phyloP scores from a whole-genome alignment of 2,888 invertebrate genomes.

The Deilephila porcellus region DNA sequence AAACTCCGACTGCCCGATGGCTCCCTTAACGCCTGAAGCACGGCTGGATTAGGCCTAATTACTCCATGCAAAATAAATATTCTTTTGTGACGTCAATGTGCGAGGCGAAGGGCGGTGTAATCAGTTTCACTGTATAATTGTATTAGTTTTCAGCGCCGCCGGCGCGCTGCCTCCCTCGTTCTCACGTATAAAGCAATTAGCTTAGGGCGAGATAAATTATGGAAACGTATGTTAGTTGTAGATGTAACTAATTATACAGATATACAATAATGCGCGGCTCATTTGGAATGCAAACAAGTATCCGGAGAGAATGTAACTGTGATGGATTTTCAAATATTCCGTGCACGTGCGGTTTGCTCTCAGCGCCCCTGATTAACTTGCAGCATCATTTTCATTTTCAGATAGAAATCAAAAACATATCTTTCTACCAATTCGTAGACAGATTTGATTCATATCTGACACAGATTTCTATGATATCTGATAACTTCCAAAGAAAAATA shows the following conservation, averaged over 20 bases:
- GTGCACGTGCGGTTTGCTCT: constrained; percentile 71
- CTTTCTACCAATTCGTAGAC: neutral
- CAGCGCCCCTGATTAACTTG: constrained; percentile 62
- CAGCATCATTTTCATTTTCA: neutral
- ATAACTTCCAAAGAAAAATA: no score
- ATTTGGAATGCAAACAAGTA: constrained; percentile 63
- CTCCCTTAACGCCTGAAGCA: constrained; percentile 45
- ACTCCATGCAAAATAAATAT: constrained; percentile 46
- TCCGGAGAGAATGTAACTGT: constrained; percentile 49
- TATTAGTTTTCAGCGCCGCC: constrained; percentile 9
- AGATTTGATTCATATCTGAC: no score
- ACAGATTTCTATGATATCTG: no score
- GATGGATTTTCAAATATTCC: constrained; percentile 55
- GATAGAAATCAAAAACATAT: neutral
- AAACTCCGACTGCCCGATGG: constrained; percentile 55
- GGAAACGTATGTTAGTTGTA: constrained; percentile 36
- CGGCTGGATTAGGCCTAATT: constrained; percentile 56
- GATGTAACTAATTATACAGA: constrained; percentile 5
- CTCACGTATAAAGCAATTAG: constrained; percentile 52
- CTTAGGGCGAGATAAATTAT: constrained; percentile 53
- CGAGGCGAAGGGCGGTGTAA: neutral
- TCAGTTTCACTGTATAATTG: constrained; percentile 6
- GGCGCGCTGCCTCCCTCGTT: constrained; percentile 39
- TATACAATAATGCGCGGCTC: constrained; percentile 40
- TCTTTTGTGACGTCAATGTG: constrained; percentile 38